Evolutionary conservation across 2,888 invertebrate genomes (phyloP).

Genomic region (Andricus curvator): DNA sequence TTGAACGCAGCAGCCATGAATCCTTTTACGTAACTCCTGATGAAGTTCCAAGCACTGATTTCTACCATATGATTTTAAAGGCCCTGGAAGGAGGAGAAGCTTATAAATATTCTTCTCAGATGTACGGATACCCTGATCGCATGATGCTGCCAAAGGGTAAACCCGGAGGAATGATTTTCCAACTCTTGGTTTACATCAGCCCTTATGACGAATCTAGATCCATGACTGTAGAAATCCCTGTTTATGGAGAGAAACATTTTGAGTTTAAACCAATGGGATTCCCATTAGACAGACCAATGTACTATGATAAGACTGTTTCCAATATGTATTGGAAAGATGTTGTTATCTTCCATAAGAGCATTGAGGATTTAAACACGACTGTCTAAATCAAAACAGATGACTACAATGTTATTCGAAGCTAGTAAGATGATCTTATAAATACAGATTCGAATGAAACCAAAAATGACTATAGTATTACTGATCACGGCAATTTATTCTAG

Average conservation of each 20-base stretch:
- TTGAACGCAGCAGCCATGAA: slow-evolving; percentile 70
- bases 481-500: not conserved
- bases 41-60: slow-evolving; percentile 72
- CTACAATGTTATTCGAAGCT: not conserved
- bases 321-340: slow-evolving; percentile 69
- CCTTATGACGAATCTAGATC: slow-evolving; percentile 75
- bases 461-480: not conserved
- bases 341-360: slow-evolving; percentile 60
- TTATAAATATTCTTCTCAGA: slow-evolving; percentile 78
- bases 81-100: slow-evolving; percentile 78
- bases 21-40: slow-evolving; percentile 67
- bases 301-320: slow-evolving; percentile 60
- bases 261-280: slow-evolving; percentile 79
- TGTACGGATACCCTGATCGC: slow-evolving; percentile 82
- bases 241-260: slow-evolving; percentile 62
- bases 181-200: slow-evolving; percentile 82
- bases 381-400: slow-evolving; percentile 21
- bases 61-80: slow-evolving; percentile 78
- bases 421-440: not conserved
- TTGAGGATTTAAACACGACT: slow-evolving; percentile 46
- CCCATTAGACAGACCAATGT: slow-evolving; percentile 80
- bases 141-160: slow-evolving; percentile 83
- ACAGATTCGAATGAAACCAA: not conserved
- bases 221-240: slow-evolving; percentile 68
- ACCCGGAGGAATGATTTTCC: slow-evolving; percentile 82